phyloP scores from a whole-genome alignment of 2,797 vertebrate species.

The Myotis vivesi region DNA sequence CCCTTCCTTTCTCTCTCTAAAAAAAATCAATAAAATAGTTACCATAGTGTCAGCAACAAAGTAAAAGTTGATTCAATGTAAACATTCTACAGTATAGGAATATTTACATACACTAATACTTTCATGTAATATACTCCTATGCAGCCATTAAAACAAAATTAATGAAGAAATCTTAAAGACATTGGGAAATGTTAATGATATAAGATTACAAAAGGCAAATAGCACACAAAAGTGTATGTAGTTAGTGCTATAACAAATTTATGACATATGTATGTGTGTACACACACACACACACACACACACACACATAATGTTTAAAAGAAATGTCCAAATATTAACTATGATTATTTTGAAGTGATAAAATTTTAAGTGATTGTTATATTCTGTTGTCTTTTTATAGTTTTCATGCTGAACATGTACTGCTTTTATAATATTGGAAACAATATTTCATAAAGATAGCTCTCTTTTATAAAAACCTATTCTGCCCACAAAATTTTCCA shows the following conservation, averaged over 20 bases:
- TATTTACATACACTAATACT: background rate
- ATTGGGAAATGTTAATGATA: background rate
- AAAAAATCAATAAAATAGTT: background rate
- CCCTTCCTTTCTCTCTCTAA: too few species aligned
- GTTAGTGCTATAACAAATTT: background rate
- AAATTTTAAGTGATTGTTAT: background rate
- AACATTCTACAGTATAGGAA: background rate
- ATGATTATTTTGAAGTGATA: background rate
- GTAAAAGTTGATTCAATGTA: background rate
- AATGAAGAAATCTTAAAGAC: background rate
- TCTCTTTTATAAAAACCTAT: background rate
- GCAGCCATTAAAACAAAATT: background rate
- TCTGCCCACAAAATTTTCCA: background rate
- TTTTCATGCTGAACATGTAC: background rate
- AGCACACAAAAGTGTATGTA: background rate
- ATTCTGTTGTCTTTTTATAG: slow-evolving; percentile 4
- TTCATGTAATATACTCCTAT: background rate
- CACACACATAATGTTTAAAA: background rate
- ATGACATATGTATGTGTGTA: background rate
- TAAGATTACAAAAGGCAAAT: background rate
- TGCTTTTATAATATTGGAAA: background rate
- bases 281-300: background rate
- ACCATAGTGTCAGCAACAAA: background rate
- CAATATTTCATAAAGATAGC: background rate
- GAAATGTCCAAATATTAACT: background rate